Conservation (phyloP, 2,888 invertebrate species). For the Brenthis hecate region DNA sequence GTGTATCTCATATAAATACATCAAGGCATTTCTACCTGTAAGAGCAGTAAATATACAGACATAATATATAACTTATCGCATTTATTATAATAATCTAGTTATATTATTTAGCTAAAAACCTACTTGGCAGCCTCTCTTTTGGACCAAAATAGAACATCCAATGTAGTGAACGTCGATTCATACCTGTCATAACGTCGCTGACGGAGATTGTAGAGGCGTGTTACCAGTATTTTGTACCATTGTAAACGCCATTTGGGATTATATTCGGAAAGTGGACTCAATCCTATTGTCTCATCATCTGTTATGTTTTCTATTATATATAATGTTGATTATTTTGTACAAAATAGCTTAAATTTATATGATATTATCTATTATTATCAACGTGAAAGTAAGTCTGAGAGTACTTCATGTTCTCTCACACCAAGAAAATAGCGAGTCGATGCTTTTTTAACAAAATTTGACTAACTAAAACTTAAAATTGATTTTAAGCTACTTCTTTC, state of each 20-base stretch:
- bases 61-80: too few species aligned
- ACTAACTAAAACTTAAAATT: too few species aligned
- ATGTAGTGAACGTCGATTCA: conserved; percentile 54
- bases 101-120: neutral
- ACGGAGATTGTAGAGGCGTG: conserved; percentile 61
- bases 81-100: too few species aligned
- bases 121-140: neutral
- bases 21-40: too few species aligned
- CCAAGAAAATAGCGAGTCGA: too few species aligned
- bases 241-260: conserved; percentile 54
- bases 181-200: conserved; percentile 64
- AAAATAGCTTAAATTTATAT: conserved; percentile 1
- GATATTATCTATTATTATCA: too few species aligned
- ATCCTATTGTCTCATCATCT: conserved; percentile 31
- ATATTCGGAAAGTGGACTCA: conserved; percentile 50
- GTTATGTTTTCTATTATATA: conserved; percentile 34
- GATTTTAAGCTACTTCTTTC: too few species aligned
- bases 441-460: too few species aligned
- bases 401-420: too few species aligned
- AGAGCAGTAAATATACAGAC: too few species aligned
- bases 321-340: neutral
- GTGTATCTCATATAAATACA: too few species aligned
- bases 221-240: conserved; percentile 53
- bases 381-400: too few species aligned
- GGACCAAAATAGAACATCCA: conserved; percentile 11